Base-by-base conservation (phyloP, 2,113 vertebrate species). In the Petromus typicus region DNA sequence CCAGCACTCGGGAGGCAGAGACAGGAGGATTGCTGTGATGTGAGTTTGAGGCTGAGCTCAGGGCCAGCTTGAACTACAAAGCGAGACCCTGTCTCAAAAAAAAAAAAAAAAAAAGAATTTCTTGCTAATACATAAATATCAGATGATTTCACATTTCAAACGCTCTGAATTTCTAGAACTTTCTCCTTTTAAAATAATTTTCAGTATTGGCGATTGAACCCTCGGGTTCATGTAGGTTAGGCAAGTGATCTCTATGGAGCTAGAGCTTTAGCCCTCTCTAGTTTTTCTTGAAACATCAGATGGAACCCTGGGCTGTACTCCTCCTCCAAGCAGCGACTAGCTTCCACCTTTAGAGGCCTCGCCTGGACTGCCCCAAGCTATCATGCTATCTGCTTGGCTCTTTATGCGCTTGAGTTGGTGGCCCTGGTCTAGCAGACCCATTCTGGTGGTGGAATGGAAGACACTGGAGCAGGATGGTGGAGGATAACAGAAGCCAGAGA, bases 251-350 rank as follows among this genome's bases (percentile, higher is more conserved):
- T 56, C 5, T 18, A 27, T 14, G 12, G 48, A 79, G 48, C 13
- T 45, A 43, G 30, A 8, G 11, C 30, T 20, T 51, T 10, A 86
- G 16, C 1, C 34, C 14, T 22, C 43, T 51, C 16, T 80, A 67
- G 37, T 76, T 90, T 87, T 95, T 94, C 75, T 75, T 40, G 48
- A 94, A 94, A 59, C 54, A 8, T 82, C 73, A 85, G 76, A 64
- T 56, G 61, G 61, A 92, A 57, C 0, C 18, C 37, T 57, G 61
- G 61, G 11, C 80, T 86, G 1, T 84, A 51, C 10, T 85, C 56
- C 10, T 85, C 56, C 25, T 86, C 34, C 63, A 71, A 93, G 76
- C 27, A 89, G 34, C 86, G 69, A 84, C 86, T 86, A 89, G 27
- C 64, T 94, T 76, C 64, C 5, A 20, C 69, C 64, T 76, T 78